Base-by-base conservation (phyloP, 2,113 vertebrate genomes). In the Phasianus colchicus region DNA sequence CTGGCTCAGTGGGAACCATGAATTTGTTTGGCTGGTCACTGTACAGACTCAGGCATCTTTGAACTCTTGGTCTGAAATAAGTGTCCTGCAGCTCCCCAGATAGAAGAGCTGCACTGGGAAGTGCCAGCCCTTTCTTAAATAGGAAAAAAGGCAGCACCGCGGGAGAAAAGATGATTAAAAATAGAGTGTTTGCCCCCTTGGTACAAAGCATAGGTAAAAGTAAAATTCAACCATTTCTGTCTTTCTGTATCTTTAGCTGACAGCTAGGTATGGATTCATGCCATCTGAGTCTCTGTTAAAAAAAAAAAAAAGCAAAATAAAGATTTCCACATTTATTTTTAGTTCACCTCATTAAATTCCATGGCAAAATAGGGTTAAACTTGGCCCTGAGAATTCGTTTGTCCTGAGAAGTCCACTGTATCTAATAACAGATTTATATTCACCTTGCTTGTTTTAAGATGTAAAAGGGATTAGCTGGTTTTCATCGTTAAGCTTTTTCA, bases 141-240 rank as follows among this genome's bases (percentile, higher is more conserved):
- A 29, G 34, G 25, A 27, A 45, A 66, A 93, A 82, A 84, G 11
- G 50, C 57, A 78, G 20, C 0, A 0, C 38, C 47, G 19, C 50
- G 8, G 38, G 52, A 70, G 18, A 93, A 86, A 88, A 40, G 17
- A 47, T 36, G 25, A 48, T 61, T 91, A 80, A 95, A 89, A 83
- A 77, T 29, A 79, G 25, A 36, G 8, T 24, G 13, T 73, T 93
- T 88, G 2, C 13, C 11, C 9, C 5, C 8, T 90, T 29, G 19
- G 54, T 66, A 54, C 16, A 70, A 92, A 91, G 81, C 34, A 43
- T 4, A 89, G 58, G 58, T 70, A 58, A 86, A 93, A 90, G 93
- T 61, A 78, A 92, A 78, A 85, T 55, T 69, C 16, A 64, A 0
- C 4, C 5, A 8, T 85, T 89, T 22, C 18, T 38, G 11, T 63